Base-by-base conservation (phyloP, 2,888 invertebrate species). In the Dorcus hopei region DNA sequence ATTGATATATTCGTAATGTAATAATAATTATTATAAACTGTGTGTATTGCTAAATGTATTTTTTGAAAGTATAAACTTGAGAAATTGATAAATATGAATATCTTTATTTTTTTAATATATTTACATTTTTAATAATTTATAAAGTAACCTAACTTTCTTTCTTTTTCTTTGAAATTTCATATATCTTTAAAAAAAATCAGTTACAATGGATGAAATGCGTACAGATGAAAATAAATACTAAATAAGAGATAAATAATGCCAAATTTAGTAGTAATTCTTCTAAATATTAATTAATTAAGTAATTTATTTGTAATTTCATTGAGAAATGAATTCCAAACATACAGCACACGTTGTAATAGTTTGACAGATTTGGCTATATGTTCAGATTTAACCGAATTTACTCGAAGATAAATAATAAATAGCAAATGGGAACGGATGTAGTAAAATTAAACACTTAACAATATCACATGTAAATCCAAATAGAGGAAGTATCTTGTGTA, bases 141-240 rank as follows among this genome's bases (percentile, higher is more conserved):
- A 53, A 43, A 33, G 53, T 53, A 42, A 53, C 45, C 53, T 53
- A 53, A 9, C 45, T 49, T 38, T 53, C 26, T 51, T 51, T 51
- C 2, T 19, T 19, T 19, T 19, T 19, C 3, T 19, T 3, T 42
- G 23, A 53, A 53, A 45, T 53, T 53, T 26, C 23, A 33, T 19
- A 23, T 52, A 43, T 45, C 43, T 53, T 33, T 26, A 26, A n/a
- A 42, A 42, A 45, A 53, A 49, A 49, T 7, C 38, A 33, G 16
- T 26, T 50, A 50, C 26, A 49, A 49, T 49, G 26, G 43, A 52
- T 52, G 52, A 52, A 52, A 52, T 52, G 52, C 42, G 9, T 40
- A 52, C 39, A 53, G 9, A 53, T 53, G 53, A 23, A 53, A 53
- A 53, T 53, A 53, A 53, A 53, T 53, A 53, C 53, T 53, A 33